Percentiles rank a stretch among this genome's conserved stretches.
These are phyloP conservation scores for Baccha elongata DNA, from an alignment of 2,888 invertebrate genomes.

Conservation along the genomic window DNA sequence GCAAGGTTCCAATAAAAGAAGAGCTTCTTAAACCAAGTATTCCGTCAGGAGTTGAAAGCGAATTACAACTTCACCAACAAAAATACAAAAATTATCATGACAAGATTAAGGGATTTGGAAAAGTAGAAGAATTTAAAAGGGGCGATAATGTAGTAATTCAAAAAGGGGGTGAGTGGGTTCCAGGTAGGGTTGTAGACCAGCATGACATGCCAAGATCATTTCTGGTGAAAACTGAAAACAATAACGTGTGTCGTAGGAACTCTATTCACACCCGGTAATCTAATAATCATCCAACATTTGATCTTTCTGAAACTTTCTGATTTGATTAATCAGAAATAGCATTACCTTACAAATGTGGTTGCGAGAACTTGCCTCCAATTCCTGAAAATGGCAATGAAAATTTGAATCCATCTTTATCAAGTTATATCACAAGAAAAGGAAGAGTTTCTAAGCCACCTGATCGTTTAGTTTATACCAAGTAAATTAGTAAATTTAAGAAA, in stretches of 20 bases:
- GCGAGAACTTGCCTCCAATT: not conserved
- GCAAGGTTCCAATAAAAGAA: not conserved
- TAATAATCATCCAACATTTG: not conserved
- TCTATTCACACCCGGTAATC: constrained; percentile 1
- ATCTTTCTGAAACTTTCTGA: not conserved
- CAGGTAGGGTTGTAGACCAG: not conserved
- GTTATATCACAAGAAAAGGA: too few species aligned
- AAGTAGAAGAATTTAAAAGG: not conserved
- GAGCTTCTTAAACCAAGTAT: not conserved
- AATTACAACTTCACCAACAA: not conserved
- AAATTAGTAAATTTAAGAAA: too few species aligned
- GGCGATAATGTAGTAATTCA: not conserved
- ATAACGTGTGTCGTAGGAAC: not conserved
- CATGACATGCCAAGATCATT: not conserved
- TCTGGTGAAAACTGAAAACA: not conserved
- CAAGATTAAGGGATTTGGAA: not conserved
- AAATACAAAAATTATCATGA: not conserved
- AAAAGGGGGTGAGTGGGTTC: not conserved
- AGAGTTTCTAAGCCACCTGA: too few species aligned
- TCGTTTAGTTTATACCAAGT: too few species aligned
- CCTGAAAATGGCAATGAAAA: too few species aligned
- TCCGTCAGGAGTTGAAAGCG: not conserved
- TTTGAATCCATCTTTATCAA: too few species aligned
- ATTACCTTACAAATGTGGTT: not conserved
- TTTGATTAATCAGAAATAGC: not conserved